Evolutionary conservation across 2,797 vertebrate species (phyloP), one percentile per base, ranked within the genome.

Genomic region (Hypotaenidia philippensis): DNA sequence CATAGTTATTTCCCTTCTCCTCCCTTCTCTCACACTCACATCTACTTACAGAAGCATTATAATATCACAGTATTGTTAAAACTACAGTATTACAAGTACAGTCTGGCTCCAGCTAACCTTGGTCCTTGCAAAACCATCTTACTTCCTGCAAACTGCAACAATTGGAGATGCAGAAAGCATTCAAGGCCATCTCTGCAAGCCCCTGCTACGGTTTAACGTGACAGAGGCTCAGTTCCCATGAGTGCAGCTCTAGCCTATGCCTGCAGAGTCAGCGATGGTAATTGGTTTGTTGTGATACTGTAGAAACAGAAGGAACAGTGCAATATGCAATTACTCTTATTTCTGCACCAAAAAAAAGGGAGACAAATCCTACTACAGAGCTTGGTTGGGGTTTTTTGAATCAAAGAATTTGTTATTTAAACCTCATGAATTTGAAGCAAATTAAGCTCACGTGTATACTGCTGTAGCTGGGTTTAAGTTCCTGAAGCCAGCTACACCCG

Each of bases 91-190:
- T 60, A 83, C 38, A 61, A 90, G 53, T 45, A 56, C 66, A 36
- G 41, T 13, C 53, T 78, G 85, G 53, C 91, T 93, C 65, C 76
- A 75, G 68, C n/a, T 92, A 89, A 78, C 93, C 94, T 94, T 93
- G 49, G 36, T 61, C 49, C 55, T 89, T 76, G 75, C 53, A 75
- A 93, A 96, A 77, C 31, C 22, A 36, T 57, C 81, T 88, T 22
- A 61, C 66, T 93, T 96, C 90, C 79, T 80, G 87, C 32, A 56
- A 40, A 57, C n/a, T 78, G 31, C 40, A 78, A 32, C 40, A 78
- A 72, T 55, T 65, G 76, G 45, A 70, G 71, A 32, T 57, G 69
- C 44, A 87, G 77, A 87, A 94, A 82, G n/a, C 20, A 29, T 36
- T 32, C 90, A 92, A 92, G 89, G 94, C 80, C 75, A 29, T 17